phyloP scores from a whole-genome alignment of 2,113 vertebrate species.

The Proterorhinus semilunaris region DNA sequence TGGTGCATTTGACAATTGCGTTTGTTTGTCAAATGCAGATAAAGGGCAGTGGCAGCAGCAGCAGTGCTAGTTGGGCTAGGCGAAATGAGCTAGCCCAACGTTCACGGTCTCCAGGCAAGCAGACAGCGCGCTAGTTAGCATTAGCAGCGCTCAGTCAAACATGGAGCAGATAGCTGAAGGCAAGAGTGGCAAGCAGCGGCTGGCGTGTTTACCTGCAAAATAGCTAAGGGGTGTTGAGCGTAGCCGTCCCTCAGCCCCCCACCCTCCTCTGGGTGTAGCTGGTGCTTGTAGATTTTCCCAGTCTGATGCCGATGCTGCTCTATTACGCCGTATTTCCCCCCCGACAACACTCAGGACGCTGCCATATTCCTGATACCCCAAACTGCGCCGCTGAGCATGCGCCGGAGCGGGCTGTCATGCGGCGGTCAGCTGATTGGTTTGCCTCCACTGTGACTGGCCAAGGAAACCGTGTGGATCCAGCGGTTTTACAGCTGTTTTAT shows the following conservation, averaged over 20 bases:
- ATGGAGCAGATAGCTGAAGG: constrained; percentile 29
- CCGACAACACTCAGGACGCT: constrained; percentile 74
- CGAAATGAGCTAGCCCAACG: constrained; percentile 38
- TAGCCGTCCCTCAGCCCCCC: constrained; percentile 68
- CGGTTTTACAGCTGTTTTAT: not conserved
- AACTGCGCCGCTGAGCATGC: constrained; percentile 63
- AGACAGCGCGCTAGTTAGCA: constrained; percentile 21
- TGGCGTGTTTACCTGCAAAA: constrained; percentile 68
- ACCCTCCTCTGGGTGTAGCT: constrained; percentile 61
- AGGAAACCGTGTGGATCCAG: constrained; percentile 13
- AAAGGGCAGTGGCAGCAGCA: constrained; percentile 15
- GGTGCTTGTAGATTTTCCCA: constrained; percentile 56
- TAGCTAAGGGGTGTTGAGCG: constrained; percentile 45
- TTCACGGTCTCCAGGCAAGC: constrained; percentile 7
- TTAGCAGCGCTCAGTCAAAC: constrained; percentile 56
- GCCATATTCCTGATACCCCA: constrained; percentile 74
- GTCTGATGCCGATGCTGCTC: constrained; percentile 60
- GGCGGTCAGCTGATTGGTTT: constrained; percentile 79
- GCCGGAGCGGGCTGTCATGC: constrained; percentile 69
- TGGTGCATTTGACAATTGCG: constrained; percentile 6
- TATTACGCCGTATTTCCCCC: constrained; percentile 60
- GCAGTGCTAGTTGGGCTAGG: constrained; percentile 34
- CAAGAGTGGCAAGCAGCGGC: constrained; percentile 31
- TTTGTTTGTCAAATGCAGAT: constrained; percentile 39
- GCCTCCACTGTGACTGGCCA: constrained; percentile 12